Conservation (phyloP, 2,113 vertebrate genomes). For the Perca fluviatilis region DNA sequence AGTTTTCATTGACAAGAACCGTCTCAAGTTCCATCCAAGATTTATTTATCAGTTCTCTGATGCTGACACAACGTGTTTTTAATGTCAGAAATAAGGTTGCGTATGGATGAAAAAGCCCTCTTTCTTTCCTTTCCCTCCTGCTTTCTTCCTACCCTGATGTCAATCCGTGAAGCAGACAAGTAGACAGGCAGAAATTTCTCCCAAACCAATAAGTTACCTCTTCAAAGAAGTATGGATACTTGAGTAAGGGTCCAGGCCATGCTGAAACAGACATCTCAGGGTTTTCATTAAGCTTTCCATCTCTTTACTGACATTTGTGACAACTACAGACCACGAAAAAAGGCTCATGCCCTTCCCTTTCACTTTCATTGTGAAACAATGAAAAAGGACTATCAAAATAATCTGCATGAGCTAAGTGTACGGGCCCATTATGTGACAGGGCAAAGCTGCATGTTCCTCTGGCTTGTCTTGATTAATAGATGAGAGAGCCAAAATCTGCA, state of each 20-base stretch:
- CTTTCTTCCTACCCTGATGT: slow-evolving; percentile 76
- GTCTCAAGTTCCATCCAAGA: slow-evolving; percentile 82
- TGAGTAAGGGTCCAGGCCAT: slow-evolving; percentile 64
- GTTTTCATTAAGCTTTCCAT: slow-evolving; percentile 74
- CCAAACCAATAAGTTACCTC: slow-evolving; percentile 78
- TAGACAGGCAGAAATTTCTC: slow-evolving; percentile 78
- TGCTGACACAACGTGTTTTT: slow-evolving; percentile 80
- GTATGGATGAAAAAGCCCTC: slow-evolving; percentile 67
- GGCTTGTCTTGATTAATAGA: slow-evolving; percentile 60
- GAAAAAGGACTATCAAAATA: slow-evolving; percentile 51
- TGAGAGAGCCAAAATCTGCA: slow-evolving; percentile 40
- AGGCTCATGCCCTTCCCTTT: slow-evolving; percentile 40
- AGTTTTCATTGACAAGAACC: slow-evolving; percentile 82
- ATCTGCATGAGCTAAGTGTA: slow-evolving; percentile 48
- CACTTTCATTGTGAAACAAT: slow-evolving; percentile 67
- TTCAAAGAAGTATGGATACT: slow-evolving; percentile 76
- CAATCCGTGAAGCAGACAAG: slow-evolving; percentile 78
- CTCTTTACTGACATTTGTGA: slow-evolving; percentile 74
- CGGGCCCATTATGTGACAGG: slow-evolving; percentile 44
- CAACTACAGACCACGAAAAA: slow-evolving; percentile 68
- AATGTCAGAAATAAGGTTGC: slow-evolving; percentile 80
- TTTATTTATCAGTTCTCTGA: slow-evolving; percentile 82
- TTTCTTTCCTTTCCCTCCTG: slow-evolving; percentile 48
- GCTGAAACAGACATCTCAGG: slow-evolving; percentile 78
- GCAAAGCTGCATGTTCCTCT: slow-evolving; percentile 53